Evolutionary conservation across 2,888 invertebrate genomes (phyloP).

Genomic region (Fragum sueziense): DNA sequence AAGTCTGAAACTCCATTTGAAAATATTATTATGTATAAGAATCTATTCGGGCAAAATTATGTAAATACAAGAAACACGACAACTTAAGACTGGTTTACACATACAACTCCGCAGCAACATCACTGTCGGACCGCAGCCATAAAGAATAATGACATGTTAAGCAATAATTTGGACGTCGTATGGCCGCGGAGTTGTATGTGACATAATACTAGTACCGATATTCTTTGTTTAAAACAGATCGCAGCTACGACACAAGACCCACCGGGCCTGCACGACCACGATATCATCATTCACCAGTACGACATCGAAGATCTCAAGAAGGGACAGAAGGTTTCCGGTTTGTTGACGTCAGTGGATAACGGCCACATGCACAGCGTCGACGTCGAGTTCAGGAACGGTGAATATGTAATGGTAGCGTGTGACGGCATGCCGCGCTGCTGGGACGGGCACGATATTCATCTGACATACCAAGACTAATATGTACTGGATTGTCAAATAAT

Average conservation of each 20-base stretch:
- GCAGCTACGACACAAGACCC: slow-evolving; percentile 58
- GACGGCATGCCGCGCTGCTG: slow-evolving; percentile 62
- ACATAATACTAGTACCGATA: too few species aligned
- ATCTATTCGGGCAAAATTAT: too few species aligned
- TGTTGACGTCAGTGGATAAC: slow-evolving; percentile 56
- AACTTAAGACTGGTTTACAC: too few species aligned
- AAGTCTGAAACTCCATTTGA: too few species aligned
- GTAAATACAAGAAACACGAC: too few species aligned
- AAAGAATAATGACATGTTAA: too few species aligned
- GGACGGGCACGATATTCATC: slow-evolving; percentile 63
- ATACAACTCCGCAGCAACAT: too few species aligned
- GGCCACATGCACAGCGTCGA: slow-evolving; percentile 63
- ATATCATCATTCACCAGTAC: slow-evolving; percentile 49
- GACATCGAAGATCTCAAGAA: slow-evolving; percentile 55
- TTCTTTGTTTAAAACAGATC: too few species aligned
- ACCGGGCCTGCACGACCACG: slow-evolving; percentile 62
- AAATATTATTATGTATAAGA: too few species aligned
- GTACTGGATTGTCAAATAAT: neutral
- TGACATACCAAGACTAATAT: slow-evolving; percentile 18
- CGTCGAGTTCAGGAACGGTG: slow-evolving; percentile 35
- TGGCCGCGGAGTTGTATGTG: too few species aligned
- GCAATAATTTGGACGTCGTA: too few species aligned
- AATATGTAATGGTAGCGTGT: slow-evolving; percentile 57
- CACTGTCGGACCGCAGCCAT: too few species aligned
- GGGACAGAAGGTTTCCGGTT: slow-evolving; percentile 48